phyloP scores from a whole-genome alignment of 2,888 invertebrate species.

The Itoplectis maculator region DNA sequence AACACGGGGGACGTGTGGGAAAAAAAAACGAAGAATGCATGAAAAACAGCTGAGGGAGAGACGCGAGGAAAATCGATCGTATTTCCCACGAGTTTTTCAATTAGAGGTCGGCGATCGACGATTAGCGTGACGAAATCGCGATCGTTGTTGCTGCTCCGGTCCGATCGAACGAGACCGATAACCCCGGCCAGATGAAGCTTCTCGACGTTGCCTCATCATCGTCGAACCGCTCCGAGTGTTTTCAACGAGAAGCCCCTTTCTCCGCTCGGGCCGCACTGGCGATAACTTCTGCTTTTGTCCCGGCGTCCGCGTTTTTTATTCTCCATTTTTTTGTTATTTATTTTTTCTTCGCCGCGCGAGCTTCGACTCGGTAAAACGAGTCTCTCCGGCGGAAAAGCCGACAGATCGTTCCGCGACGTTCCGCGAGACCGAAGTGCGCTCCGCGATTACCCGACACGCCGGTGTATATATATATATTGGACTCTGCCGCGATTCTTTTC shows the following conservation, averaged over 20 bases:
- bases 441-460: not conserved
- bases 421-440: slow-evolving; percentile 29
- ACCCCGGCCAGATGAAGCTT: slow-evolving; percentile 37
- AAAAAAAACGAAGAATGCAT: not conserved
- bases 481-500: too few species aligned
- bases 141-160: not conserved
- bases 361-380: slow-evolving; percentile 35
- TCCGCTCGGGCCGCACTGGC: slow-evolving; percentile 4
- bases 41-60: not conserved
- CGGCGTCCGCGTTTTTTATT: too few species aligned
- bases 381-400: slow-evolving; percentile 12
- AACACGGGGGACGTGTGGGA: not conserved
- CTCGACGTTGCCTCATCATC: slow-evolving; percentile 8
- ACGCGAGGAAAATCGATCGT: not conserved
- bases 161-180: slow-evolving; percentile 29
- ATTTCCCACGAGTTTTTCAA: slow-evolving; percentile 14
- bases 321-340: not conserved
- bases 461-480: too few species aligned
- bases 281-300: slow-evolving; percentile 49
- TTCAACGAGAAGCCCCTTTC: slow-evolving; percentile 20
- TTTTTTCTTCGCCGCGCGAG: slow-evolving; percentile 23
- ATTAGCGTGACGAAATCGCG: slow-evolving; percentile 20
- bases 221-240: not conserved
- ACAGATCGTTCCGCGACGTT: slow-evolving; percentile 41
- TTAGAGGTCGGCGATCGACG: not conserved